phyloP scores from a whole-genome alignment of 2,888 invertebrate species.

The Callimorpha dominula region DNA sequence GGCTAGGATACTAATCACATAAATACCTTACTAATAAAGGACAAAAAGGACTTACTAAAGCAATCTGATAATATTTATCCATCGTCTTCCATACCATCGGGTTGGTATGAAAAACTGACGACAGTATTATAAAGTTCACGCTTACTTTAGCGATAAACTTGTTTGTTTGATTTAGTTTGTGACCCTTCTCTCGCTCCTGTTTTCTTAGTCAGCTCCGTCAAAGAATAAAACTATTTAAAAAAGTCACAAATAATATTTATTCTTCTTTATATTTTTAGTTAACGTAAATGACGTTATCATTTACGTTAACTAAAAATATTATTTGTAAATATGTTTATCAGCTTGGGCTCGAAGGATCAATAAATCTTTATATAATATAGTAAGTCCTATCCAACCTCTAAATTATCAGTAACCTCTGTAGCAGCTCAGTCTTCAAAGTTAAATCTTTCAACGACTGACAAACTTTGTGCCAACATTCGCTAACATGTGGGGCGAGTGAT shows the following conservation, averaged over 20 bases:
- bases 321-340: neutral
- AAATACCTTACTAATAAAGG: too few species aligned
- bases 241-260: too few species aligned
- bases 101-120: neutral
- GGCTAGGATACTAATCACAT: too few species aligned
- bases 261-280: too few species aligned
- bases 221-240: too few species aligned
- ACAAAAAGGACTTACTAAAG: too few species aligned
- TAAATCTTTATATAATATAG: too few species aligned
- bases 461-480: conserved; percentile 24
- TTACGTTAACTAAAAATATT: too few species aligned
- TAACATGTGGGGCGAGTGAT: conserved; percentile 15
- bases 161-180: neutral
- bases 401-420: conserved; percentile 6
- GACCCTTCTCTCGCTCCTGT: neutral
- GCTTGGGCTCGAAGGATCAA: neutral
- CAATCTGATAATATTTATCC: too few species aligned
- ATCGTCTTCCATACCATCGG: too few species aligned
- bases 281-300: too few species aligned
- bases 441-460: conserved; percentile 19
- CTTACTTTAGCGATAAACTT: neutral
- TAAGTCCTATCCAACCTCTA: neutral
- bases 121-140: neutral
- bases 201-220: neutral
- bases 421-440: conserved; percentile 11